These are phyloP conservation scores for Lithobates sylvaticus DNA, from an alignment of 2,797 vertebrate species.

Conservation along the genomic window DNA sequence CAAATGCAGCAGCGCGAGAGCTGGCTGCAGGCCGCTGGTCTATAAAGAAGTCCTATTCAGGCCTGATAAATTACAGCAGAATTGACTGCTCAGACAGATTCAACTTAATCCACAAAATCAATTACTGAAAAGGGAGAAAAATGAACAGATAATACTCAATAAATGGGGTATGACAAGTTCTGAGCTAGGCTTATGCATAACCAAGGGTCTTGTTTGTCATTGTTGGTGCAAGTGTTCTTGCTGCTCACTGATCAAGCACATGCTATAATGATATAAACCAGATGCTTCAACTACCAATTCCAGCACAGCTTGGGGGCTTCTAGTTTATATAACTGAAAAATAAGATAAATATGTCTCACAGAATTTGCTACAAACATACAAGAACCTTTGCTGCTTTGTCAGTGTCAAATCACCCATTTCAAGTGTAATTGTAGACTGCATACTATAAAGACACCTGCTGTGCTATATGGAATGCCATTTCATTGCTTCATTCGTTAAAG, in stretches of 20 bases:
- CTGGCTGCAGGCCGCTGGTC: not conserved
- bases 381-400: too few species aligned
- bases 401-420: too few species aligned
- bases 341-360: not conserved
- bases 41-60: not conserved
- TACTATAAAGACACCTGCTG: too few species aligned
- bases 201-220: not conserved
- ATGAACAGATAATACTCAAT: not conserved
- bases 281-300: not conserved
- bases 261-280: not conserved
- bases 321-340: not conserved
- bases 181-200: not conserved
- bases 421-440: too few species aligned
- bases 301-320: not conserved
- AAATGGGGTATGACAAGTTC: not conserved
- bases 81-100: constrained; percentile 4
- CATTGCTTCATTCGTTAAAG: too few species aligned
- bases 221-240: not conserved
- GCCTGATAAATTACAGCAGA: constrained; percentile 13
- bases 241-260: not conserved
- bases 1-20: not conserved
- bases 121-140: not conserved
- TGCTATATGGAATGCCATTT: too few species aligned
- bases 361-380: too few species aligned
- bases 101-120: constrained; percentile 15